phyloP scores from a whole-genome alignment of 2,888 invertebrate genomes.

The Athetis lepigone region DNA sequence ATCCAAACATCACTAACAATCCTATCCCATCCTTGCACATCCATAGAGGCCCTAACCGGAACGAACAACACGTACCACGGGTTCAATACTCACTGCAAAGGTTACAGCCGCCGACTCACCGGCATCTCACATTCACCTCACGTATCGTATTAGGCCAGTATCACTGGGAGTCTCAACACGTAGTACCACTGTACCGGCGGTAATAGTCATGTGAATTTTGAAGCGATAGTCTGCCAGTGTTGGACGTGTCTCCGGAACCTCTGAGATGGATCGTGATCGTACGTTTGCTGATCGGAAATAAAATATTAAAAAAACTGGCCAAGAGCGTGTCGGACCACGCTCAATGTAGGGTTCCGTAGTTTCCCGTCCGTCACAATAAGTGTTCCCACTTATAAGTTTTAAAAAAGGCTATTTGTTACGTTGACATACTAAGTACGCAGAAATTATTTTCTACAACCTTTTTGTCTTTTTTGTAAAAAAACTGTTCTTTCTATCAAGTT shows the following conservation, averaged over 20 bases:
- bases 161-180: conserved; percentile 27
- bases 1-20: conserved; percentile 39
- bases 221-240: conserved; percentile 21
- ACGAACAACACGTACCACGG: conserved; percentile 26
- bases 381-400: too few relatives aligned
- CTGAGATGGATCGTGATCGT: conserved; percentile 17
- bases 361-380: too few relatives aligned
- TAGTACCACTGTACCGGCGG: conserved; percentile 28
- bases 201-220: conserved; percentile 48
- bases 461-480: too few relatives aligned
- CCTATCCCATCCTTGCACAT: conserved; percentile 37
- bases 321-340: too few relatives aligned
- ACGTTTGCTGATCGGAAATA: conserved; percentile 26
- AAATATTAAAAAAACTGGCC: conserved; percentile 16
- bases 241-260: conserved; percentile 9
- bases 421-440: too few relatives aligned
- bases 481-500: too few relatives aligned
- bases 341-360: too few relatives aligned
- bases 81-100: conserved; percentile 36
- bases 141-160: conserved; percentile 50
- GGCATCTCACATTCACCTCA: conserved; percentile 43
- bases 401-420: too few relatives aligned
- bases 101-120: conserved; percentile 28
- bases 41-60: conserved; percentile 25
- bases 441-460: too few relatives aligned